phyloP scores from a whole-genome alignment of 2,113 vertebrate species.

The Equus quagga region DNA sequence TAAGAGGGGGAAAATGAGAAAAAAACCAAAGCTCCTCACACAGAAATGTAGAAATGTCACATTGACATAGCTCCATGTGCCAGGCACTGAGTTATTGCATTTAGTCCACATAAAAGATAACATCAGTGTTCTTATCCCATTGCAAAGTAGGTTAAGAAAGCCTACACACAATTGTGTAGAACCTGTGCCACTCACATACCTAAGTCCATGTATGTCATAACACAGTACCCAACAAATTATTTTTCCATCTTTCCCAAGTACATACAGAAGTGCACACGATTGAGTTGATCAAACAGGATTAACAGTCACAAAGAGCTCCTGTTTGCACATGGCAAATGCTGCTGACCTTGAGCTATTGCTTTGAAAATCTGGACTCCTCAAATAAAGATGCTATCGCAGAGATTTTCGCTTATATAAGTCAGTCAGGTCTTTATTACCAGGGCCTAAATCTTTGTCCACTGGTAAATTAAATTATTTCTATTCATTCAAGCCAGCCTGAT shows the following conservation, averaged over 20 bases:
- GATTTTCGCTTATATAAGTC: background rate
- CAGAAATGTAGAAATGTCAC: background rate
- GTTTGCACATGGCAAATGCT: background rate
- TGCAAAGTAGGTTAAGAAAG: background rate
- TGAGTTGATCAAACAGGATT: background rate
- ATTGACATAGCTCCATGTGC: fast-evolving
- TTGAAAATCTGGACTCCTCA: background rate
- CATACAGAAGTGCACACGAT: background rate
- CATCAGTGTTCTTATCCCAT: background rate
- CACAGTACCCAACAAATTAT: background rate
- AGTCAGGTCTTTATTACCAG: background rate
- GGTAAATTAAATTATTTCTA: background rate
- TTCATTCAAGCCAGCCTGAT: background rate
- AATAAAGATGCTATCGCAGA: background rate
- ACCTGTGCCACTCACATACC: background rate
- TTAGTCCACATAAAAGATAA: background rate
- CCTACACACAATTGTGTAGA: background rate
- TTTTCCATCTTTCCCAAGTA: background rate
- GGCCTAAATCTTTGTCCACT: background rate
- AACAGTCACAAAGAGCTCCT: background rate
- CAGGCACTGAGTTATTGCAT: background rate
- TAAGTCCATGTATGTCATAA: background rate
- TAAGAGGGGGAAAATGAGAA: background rate
- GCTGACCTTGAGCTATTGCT: background rate
- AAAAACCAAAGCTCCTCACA: background rate